A percentile compares a stretch with the other conserved stretches of the same genome.
Conservation (phyloP, 1,140 invertebrate genomes). For the Euglossa dilemma region DNA sequence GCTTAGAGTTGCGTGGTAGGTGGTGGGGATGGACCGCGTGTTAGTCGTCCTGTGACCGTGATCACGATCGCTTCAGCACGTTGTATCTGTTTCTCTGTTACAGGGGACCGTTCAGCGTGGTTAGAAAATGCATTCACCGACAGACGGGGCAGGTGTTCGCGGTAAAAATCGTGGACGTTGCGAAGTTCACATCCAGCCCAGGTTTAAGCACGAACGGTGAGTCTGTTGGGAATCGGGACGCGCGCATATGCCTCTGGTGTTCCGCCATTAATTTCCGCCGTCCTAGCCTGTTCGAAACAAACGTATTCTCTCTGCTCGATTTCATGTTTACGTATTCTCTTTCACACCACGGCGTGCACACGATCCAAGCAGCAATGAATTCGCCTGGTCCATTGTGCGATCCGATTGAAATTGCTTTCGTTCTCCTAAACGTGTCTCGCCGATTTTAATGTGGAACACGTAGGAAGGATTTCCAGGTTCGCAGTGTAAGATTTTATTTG, state of each 20-base stretch:
- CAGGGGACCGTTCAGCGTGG: conserved; percentile 98
- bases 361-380: conserved; percentile 24
- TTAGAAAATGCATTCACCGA: conserved; percentile 96
- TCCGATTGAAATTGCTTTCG: conserved; percentile 53
- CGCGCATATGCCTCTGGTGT: neutral
- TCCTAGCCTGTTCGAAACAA: conserved; percentile 36
- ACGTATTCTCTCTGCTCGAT: conserved; percentile 12
- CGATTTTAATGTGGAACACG: conserved; percentile 31
- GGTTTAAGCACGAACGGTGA: conserved; percentile 97
- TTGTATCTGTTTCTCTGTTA: conserved; percentile 74
- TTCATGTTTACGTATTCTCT: conserved; percentile 33
- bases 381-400: conserved; percentile 46
- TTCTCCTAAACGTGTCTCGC: neutral
- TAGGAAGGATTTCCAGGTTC: neutral
- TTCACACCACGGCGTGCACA: conserved; percentile 9
- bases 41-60: neutral
- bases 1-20: conserved; percentile 18
- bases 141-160: conserved; percentile 98
- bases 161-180: conserved; percentile 99
- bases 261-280: conserved; percentile 58
- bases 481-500: neutral
- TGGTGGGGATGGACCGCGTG: neutral
- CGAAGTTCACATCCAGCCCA: conserved; percentile 97
- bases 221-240: conserved; percentile 50
- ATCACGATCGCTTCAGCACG: conserved; percentile 40